Percentiles rank a stretch among this genome's conserved stretches.
Conservation (phyloP, 2,888 invertebrate genomes). For the Tridacna gigas region DNA sequence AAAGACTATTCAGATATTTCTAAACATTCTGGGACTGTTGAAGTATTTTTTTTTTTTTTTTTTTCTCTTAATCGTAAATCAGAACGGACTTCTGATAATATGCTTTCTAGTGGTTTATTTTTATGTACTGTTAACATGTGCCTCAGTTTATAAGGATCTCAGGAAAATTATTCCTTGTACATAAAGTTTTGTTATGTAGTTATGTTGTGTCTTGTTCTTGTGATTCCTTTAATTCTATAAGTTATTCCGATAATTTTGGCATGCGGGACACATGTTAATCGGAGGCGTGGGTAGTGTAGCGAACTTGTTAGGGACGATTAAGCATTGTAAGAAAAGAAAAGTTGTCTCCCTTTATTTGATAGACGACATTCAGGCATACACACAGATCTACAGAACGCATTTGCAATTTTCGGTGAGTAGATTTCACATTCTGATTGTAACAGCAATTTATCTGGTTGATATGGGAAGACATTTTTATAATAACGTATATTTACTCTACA, state of each 20-base stretch:
- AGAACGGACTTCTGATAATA: neutral
- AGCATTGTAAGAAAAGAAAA: neutral
- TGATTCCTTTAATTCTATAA: too few relatives aligned
- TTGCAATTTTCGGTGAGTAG: too few relatives aligned
- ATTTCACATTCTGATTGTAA: too few relatives aligned
- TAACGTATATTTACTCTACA: too few relatives aligned
- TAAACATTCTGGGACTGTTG: neutral
- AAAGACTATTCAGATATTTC: neutral
- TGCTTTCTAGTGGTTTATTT: neutral
- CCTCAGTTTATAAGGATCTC: too few relatives aligned
- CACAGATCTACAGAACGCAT: too few relatives aligned
- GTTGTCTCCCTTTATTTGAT: neutral
- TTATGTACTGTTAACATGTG: neutral
- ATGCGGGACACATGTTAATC: neutral
- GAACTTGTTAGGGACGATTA: neutral
- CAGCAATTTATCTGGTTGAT: too few relatives aligned
- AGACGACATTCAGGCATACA: neutral
- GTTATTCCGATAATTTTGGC: neutral
- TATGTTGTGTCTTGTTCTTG: too few relatives aligned
- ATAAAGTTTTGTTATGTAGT: too few relatives aligned
- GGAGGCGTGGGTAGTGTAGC: slow-evolving; percentile 5
- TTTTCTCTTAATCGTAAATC: neutral
- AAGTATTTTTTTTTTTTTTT: neutral
- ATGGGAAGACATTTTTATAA: too few relatives aligned
- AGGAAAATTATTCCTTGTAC: too few relatives aligned